Conservation (phyloP, 2,888 invertebrate species). For the Caenorhabditis sp. region DNA sequence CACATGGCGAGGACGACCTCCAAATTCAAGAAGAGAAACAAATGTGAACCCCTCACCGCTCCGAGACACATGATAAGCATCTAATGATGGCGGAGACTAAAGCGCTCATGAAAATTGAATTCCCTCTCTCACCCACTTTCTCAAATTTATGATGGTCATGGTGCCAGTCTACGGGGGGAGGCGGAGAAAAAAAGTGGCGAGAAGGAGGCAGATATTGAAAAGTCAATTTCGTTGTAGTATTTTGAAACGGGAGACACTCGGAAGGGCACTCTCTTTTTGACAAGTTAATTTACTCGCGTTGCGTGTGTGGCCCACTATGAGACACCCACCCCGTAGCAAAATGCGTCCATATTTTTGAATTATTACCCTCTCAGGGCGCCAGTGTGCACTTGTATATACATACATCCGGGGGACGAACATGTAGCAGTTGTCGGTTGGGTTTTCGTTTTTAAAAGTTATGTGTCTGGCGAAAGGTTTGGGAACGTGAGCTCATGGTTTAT, state of each 20-base stretch:
- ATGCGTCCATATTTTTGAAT: conserved; percentile 56
- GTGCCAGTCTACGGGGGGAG: conserved; percentile 4
- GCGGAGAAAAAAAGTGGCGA: not conserved
- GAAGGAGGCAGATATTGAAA: conserved; percentile 7
- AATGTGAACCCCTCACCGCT: conserved; percentile 26
- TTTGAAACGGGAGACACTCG: conserved; percentile 26
- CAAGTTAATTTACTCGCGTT: conserved; percentile 57
- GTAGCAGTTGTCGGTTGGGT: conserved; percentile 19
- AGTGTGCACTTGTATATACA: not conserved
- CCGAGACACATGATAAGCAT: conserved; percentile 35
- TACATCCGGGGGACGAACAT: not conserved
- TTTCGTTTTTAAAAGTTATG: conserved; percentile 1
- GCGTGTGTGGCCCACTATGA: conserved; percentile 19
- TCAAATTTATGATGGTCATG: conserved; percentile 46
- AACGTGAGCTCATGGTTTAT: not conserved
- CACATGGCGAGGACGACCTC: conserved; percentile 30
- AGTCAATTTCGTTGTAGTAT: conserved; percentile 22
- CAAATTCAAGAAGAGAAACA: conserved; percentile 51
- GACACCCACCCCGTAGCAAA: conserved; percentile 1
- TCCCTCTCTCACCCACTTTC: conserved; percentile 51
- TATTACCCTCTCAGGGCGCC: conserved; percentile 18
- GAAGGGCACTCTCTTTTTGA: conserved; percentile 30
- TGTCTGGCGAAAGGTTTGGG: not conserved
- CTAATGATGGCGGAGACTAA: conserved; percentile 35
- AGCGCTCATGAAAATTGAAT: conserved; percentile 13